Evolutionary conservation across 2,797 vertebrate genomes (phyloP), one percentile per base, ranked within the genome.

Genomic region (Sciurus vulgaris): DNA sequence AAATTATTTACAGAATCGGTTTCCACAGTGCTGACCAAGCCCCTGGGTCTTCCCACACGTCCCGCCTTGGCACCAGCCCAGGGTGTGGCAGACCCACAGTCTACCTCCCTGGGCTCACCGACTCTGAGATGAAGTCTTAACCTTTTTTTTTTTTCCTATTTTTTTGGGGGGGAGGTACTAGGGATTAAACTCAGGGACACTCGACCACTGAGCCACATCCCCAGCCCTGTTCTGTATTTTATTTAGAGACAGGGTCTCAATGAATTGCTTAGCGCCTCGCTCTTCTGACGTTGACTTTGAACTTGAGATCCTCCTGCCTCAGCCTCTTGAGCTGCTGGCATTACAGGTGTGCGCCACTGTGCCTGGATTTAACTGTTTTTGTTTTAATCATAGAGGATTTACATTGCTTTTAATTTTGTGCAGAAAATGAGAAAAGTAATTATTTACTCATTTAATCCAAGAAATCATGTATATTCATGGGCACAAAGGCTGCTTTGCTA

Each of bases 1-100:
- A 92, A 87, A 78, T 86, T 76, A 86, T 94, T 93, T 93, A 79
- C 63, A 89, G 89, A 78, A 77, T 70, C 2, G 0, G 12, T 91
- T 89, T 92, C 67, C 78, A 85, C 24, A 41, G 3, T 51, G 14
- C 22, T 94, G 49, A 70, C 63, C 28, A 67, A 86, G 91, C 86
- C 49, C 24, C 18, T 24, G 10, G 1, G 18, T 86, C 51, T 76
- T 44, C n/a, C 1, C 35, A 20, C 7, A n/a, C 13, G n/a, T 3
- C 44, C 54, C 67, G 63, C 38, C 67, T 49, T 70, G 82, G 69
- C 20, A 26, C 51, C n/a, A 17, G 77, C 4, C 17, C 63, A 22
- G 38, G 59, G 22, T 2, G 0, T 7, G 33, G 11, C 13, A 47
- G n/a, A 63, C 65, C 44, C 30, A 33, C 22, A 38, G 49, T 44